Percentiles rank a stretch among this genome's conserved stretches.
Conservation (phyloP, 2,797 vertebrate species). For the Morus bassanus region DNA sequence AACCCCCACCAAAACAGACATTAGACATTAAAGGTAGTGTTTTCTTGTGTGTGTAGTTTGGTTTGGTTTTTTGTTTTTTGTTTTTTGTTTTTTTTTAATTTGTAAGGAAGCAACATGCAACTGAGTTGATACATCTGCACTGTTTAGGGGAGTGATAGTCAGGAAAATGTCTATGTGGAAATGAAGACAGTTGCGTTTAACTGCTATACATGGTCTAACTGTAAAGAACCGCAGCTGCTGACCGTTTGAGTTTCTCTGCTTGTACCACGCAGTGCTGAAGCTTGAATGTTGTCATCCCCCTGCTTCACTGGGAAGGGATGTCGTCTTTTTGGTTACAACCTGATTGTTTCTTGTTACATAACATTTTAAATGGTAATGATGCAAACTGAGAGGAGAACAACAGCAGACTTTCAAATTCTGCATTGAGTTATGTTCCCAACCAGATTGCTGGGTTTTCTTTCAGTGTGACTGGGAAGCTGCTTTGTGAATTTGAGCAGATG, state of each 20-base stretch:
- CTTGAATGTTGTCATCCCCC: background rate
- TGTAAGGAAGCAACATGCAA: background rate
- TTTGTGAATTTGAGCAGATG: background rate
- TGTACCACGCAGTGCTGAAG: background rate
- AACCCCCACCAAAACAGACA: background rate
- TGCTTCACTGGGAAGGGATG: background rate
- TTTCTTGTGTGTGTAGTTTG: background rate
- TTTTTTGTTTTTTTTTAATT: background rate
- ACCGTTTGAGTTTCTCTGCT: background rate
- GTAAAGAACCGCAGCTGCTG: background rate
- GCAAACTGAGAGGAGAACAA: background rate
- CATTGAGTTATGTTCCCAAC: background rate
- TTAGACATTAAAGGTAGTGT: background rate
- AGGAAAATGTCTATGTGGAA: fast-evolving
- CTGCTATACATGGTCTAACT: background rate
- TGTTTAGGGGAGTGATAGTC: background rate
- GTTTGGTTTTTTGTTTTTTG: too few species aligned
- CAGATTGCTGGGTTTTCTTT: background rate
- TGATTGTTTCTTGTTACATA: background rate
- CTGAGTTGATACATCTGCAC: background rate
- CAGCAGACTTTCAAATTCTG: background rate
- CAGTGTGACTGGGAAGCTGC: background rate
- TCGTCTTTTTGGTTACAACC: background rate
- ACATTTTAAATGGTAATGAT: background rate
- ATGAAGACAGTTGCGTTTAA: background rate